Base-by-base conservation (phyloP, 2,888 invertebrate species). In the Cataglyphis albicans region DNA sequence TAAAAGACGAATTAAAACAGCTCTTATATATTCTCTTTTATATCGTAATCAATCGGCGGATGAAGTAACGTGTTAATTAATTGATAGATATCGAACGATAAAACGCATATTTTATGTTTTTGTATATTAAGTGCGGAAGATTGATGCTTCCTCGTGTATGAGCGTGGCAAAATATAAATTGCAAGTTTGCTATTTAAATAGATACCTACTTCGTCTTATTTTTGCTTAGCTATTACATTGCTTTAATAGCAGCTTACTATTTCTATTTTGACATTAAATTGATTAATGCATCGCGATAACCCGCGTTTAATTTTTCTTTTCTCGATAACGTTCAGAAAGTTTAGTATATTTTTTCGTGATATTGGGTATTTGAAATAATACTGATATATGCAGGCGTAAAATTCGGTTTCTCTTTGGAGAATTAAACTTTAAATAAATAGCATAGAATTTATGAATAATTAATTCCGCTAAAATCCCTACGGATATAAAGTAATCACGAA, bases 1-100 rank as follows among this genome's bases (percentile, higher is more conserved):
- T n/a, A n/a, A n/a, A n/a, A n/a, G 44, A 70, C 21, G 25, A 59
- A 59, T 78, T 78, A 72, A 72, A 59, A 61, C 59, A 55, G 21
- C 35, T 25, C 25, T n/a, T n/a, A 67, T 0, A 2, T 25, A 41
- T 41, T 10, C 0, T 4, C n/a, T 41, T 32, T 25, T n/a, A 15
- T 21, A n/a, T 21, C 21, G 21, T 18, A 78, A 59, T 78, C 59
- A 61, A 21, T 73, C 48, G n/a, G 52, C 52, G 6, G 7, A 32
- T n/a, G 7, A n/a, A n/a, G n/a, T 25, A 25, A 25, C 38, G 57
- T 6, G n/a, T 72, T 61, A 35, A n/a, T 73, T 61, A 72, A 72
- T 78, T 44, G 35, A 59, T 32, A 32, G 18, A 12, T 10, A 15
- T 35, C 12, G 32, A 15, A 2, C 21, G 44, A 7, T 1, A 15